Base-by-base conservation (phyloP, 1,140 invertebrate species). In the Ericerus pela region DNA sequence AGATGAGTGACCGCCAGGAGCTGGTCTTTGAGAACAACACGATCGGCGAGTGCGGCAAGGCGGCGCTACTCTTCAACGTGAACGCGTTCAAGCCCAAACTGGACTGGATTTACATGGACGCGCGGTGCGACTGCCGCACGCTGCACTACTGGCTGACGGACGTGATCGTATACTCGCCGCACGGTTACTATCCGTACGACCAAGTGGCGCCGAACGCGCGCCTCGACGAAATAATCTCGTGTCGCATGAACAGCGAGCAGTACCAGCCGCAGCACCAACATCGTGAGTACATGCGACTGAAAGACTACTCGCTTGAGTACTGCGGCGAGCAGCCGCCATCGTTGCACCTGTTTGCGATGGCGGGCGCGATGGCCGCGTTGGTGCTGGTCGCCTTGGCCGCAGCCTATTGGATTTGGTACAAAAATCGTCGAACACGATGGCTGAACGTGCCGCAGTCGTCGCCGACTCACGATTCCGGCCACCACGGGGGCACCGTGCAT, bases 21-120 rank as follows among this genome's bases (percentile, higher is more conserved):
- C 68, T 83, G 2, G 68, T 73, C 10, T 79, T 85, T 58, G 76
- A 79, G 56, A 79, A 81, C 60, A 83, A 83, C 63, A 79, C 72
- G 8, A 65, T 84, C 6, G 66, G 61, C 2, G 63, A 65, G 52
- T 72, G 80, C 60, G 72, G 73, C 18, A 72, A 75, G 2, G 69
- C 72, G 1, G 76, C 80, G 2, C 64, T 84, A 11, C 66, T 74
- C 33, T 74, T 79, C 61, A 77, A 82, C 64, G 64, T 68, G 0
- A 64, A 64, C 8, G 72, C 74, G 47, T 75, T 82, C 20, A 59
- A 57, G 29, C 63, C 73, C 8, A 72, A 76, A 30, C 63, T 81
- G 3, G 74, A 76, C 55, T 74, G 76, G 41, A 63, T 84, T 0
- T 70, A 77, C 43, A 62, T 82, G 12, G 75, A 77, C 54, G 65